Conservation (phyloP, 1,140 invertebrate species). For the Listronotus bonariensis region DNA sequence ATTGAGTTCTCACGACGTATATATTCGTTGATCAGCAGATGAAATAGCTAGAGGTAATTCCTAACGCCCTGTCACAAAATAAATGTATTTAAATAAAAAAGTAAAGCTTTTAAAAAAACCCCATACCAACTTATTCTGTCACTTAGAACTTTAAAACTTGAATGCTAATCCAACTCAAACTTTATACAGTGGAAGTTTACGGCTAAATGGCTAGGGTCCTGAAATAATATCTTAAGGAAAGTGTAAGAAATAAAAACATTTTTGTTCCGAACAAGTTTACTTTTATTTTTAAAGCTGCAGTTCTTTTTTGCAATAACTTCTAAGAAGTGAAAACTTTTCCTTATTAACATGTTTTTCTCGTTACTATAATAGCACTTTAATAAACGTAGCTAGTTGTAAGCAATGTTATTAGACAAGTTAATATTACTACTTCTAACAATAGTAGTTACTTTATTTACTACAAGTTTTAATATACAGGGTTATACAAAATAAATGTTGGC, state of each 20-base stretch:
- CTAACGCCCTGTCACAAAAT: no score
- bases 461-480: no score
- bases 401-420: no score
- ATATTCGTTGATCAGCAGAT: no score
- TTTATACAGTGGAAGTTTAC: slow-evolving; percentile 26
- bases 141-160: slow-evolving; percentile 30
- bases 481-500: no score
- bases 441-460: no score
- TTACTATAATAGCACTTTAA: slow-evolving; percentile 13
- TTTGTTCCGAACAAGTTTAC: slow-evolving; percentile 29
- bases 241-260: slow-evolving; percentile 33
- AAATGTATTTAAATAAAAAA: slow-evolving; percentile 6
- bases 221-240: slow-evolving; percentile 29
- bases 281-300: slow-evolving; percentile 31
- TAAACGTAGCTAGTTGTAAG: not conserved
- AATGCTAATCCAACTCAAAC: slow-evolving; percentile 36
- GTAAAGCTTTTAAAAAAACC: slow-evolving; percentile 13
- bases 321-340: slow-evolving; percentile 17
- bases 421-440: no score
- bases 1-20: no score
- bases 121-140: slow-evolving; percentile 25
- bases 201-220: slow-evolving; percentile 27
- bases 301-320: slow-evolving; percentile 12
- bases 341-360: slow-evolving; percentile 33
- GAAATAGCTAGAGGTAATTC: no score